Evolutionary conservation across 2,888 invertebrate species (phyloP).

Genomic region (Cabera pusaria): DNA sequence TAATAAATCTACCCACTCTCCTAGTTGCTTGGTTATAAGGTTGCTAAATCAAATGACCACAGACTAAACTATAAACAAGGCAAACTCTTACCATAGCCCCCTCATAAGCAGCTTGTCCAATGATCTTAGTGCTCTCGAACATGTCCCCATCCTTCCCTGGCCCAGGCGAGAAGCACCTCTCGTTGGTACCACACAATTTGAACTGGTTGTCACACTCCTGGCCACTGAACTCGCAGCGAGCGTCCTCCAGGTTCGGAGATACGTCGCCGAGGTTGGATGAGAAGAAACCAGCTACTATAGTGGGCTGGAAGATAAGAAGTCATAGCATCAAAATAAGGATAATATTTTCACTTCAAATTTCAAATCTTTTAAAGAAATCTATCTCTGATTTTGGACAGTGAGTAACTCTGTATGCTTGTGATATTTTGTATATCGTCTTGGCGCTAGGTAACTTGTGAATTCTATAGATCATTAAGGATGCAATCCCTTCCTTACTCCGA

Average conservation of each 20-base stretch:
- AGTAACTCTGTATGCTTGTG: too few relatives aligned
- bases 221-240: slow-evolving; percentile 89
- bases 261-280: slow-evolving; percentile 92
- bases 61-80: neutral
- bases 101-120: slow-evolving; percentile 86
- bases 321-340: too few relatives aligned
- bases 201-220: slow-evolving; percentile 87
- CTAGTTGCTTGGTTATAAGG: too few relatives aligned
- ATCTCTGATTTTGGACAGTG: too few relatives aligned
- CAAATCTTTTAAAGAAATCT: too few relatives aligned
- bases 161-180: slow-evolving; percentile 89
- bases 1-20: too few relatives aligned
- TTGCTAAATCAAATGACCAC: too few relatives aligned
- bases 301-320: slow-evolving; percentile 21
- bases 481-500: too few relatives aligned
- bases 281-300: slow-evolving; percentile 91
- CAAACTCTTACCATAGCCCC: slow-evolving; percentile 81
- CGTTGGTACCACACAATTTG: slow-evolving; percentile 82
- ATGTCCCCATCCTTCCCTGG: slow-evolving; percentile 88
- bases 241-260: slow-evolving; percentile 89
- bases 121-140: slow-evolving; percentile 92
- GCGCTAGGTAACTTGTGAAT: too few relatives aligned
- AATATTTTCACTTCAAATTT: too few relatives aligned
- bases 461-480: too few relatives aligned
- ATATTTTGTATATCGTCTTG: too few relatives aligned